phyloP scores from a whole-genome alignment of 2,113 vertebrate species.

The Phrynocephalus versicolor region DNA sequence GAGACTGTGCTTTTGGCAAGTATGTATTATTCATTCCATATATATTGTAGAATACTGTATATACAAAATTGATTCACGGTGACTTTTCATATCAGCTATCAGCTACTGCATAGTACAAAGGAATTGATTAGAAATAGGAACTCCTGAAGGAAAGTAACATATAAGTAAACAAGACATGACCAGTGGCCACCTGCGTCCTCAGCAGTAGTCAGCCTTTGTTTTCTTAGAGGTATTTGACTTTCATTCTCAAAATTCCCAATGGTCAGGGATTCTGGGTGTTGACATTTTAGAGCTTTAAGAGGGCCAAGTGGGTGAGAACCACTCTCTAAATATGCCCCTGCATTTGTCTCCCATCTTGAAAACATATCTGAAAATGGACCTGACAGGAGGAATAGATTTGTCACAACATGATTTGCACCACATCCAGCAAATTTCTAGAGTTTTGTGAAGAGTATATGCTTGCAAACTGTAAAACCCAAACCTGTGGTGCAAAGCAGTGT shows the following conservation, averaged over 20 bases:
- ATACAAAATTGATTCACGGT: neutral
- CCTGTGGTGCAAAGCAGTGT: neutral
- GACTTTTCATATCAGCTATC: neutral
- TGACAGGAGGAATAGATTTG: neutral
- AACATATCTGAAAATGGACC: neutral
- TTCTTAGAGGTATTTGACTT: too few relatives aligned
- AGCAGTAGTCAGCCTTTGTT: too few relatives aligned
- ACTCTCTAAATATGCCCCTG: neutral
- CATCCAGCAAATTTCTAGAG: neutral
- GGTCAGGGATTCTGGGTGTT: too few relatives aligned
- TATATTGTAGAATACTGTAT: too few relatives aligned
- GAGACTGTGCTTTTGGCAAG: neutral
- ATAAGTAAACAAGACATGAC: neutral
- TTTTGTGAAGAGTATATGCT: neutral
- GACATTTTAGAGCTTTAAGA: too few relatives aligned
- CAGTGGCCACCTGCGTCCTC: neutral
- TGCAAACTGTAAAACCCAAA: neutral
- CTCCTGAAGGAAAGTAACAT: neutral
- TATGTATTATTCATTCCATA: neutral
- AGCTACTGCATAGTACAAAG: neutral
- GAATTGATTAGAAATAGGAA: neutral
- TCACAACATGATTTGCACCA: neutral
- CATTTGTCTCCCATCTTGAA: neutral
- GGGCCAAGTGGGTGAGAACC: neutral
- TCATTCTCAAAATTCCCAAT: too few relatives aligned